Percentiles rank a stretch among this genome's conserved stretches.
Conservation (phyloP, 2,797 vertebrate species). For the Pagetopsis macropterus region DNA sequence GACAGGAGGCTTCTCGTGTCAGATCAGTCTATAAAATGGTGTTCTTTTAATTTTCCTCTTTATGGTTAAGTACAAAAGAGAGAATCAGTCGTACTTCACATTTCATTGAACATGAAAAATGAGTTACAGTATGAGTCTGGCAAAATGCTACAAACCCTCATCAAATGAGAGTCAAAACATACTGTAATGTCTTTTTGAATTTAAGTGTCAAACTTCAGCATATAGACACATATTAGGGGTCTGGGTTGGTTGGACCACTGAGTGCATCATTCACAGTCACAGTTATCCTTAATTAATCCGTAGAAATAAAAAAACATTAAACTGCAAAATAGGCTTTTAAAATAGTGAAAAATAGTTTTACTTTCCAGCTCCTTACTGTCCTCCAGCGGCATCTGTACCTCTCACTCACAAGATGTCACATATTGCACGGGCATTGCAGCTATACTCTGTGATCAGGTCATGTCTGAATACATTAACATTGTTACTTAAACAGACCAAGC, state of each 20-base stretch:
- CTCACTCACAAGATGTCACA: constrained; percentile 5
- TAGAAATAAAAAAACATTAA: not conserved
- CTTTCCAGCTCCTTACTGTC: not conserved
- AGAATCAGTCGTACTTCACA: not conserved
- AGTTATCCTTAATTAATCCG: not conserved
- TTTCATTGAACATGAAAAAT: not conserved
- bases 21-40: not conserved
- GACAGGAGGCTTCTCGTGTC: not conserved
- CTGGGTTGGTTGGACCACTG: not conserved
- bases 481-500: too few relatives aligned
- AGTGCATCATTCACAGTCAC: not conserved
- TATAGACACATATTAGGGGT: not conserved
- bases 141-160: not conserved
- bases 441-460: constrained; percentile 8
- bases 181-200: too few relatives aligned
- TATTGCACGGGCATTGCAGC: not conserved
- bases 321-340: not conserved
- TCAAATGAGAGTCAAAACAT: not conserved
- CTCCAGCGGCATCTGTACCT: not conserved
- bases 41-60: not conserved
- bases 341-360: not conserved
- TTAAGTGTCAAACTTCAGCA: too few relatives aligned
- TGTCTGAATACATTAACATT: not conserved
- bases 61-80: not conserved
- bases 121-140: too few relatives aligned